Conservation (phyloP, 2,797 vertebrate genomes). For the Danio albolineatus region DNA sequence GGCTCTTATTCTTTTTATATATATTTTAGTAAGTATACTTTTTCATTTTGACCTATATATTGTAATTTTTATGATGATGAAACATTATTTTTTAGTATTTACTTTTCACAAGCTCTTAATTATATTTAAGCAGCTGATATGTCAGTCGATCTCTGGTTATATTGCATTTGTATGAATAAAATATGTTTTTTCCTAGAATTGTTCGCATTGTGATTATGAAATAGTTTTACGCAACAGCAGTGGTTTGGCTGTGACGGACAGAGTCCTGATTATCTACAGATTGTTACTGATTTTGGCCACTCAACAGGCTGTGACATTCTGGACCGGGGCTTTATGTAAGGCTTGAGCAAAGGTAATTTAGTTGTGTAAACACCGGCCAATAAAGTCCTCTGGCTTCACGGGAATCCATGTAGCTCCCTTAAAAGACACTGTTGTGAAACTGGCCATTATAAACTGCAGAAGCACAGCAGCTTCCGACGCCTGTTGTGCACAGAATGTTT, state of each 20-base stretch:
- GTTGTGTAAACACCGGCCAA: constrained; percentile 23
- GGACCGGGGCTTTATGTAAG: not conserved
- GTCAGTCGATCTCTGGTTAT: too few species aligned
- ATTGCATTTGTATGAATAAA: too few species aligned
- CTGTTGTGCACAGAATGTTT: not conserved
- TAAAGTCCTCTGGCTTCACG: not conserved
- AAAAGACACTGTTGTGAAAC: constrained; percentile 1
- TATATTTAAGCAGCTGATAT: too few species aligned
- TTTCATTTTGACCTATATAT: too few species aligned
- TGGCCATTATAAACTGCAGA: not conserved
- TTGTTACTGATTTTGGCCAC: not conserved
- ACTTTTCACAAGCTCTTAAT: too few species aligned
- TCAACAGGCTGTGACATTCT: constrained; percentile 5
- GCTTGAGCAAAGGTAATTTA: constrained; percentile 16
- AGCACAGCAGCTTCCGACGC: not conserved
- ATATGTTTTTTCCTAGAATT: not conserved
- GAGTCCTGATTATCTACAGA: not conserved
- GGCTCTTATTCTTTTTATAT: too few species aligned
- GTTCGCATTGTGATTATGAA: not conserved
- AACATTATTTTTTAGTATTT: too few species aligned
- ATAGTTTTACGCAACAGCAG: not conserved
- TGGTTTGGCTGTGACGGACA: not conserved
- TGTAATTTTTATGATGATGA: too few species aligned
- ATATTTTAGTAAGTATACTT: too few species aligned
- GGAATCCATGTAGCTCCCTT: not conserved